Evolutionary conservation across 2,113 vertebrate genomes (phyloP), one percentile per base, ranked within the genome.

Genomic region (Synodontis membranacea): DNA sequence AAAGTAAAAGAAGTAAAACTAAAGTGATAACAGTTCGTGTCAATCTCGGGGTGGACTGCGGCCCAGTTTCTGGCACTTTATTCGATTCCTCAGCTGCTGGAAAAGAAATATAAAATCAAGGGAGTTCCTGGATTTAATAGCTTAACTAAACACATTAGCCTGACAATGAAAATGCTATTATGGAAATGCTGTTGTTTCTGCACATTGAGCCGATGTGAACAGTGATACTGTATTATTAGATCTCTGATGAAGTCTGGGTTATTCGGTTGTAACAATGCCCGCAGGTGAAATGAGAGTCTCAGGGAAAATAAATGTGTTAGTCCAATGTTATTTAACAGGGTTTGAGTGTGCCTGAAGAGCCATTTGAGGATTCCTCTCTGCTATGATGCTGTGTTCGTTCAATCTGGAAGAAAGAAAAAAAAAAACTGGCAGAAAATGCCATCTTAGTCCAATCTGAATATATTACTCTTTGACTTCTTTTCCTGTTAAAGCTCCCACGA

Each of bases 201-300:
- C 52, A 25, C 31, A 17, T 56, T 25, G 34, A 39, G 34, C 52
- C 58, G 52, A 11, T 80, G 78, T 80, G 37, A 80, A 39, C 52
- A 58, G 78, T 25, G 21, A 56, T 25, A 42, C 54, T 80, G 19
- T 42, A 39, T 80, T 54, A 80, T 80, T 58, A 42, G 34, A 39
- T 80, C 78, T 58, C 31, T 80, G 78, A 80, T 80, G 34, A 80
- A 58, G 78, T 80, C 78, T 80, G 50, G 52, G 52, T 58, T 58
- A 58, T 80, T 80, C 34, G 39, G 52, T 39, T 58, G 34, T 25
- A 80, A 58, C 78, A 58, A 58, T 58, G 34, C 78, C 78, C 78
- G 58, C 52, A 80, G 78, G 78, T 58, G 25, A 39, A 80, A 80
- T 58, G 5, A 80, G 37, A 80, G 34, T 42, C 78, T 58, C 52